Evolutionary conservation across 2,888 invertebrate genomes (phyloP), one percentile per base, ranked within the genome.

Genomic region (Tanytarsus gracilentus): DNA sequence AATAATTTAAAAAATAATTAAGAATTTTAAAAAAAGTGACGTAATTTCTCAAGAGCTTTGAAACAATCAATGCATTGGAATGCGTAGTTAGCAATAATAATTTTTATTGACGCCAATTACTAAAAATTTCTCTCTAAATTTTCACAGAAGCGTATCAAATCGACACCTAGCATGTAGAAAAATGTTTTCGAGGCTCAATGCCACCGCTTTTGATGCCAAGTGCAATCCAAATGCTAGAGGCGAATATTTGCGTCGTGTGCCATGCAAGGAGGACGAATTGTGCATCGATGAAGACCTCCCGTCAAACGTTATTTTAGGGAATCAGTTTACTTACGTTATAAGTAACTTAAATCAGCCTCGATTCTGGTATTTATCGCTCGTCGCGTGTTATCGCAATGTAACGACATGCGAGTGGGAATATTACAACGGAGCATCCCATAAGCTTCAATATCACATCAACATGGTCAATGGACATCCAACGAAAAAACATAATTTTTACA

Each of bases 381-480:
- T 95, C 29, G 85, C 96, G 23, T 98, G 97, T 74, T 89, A 89
- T 70, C 80, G 88, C 63, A 84, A 93, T 70, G 81, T 79, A 62
- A 79, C 79, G 4, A 84, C 85, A 1, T 95, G 94, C 69, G 79
- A 84, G 63, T 95, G 94, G 94, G 86, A 86, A 66, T 82, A 90
- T 67, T 86, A 86, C 63, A 76, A 80, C 63, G 78, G 80, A 18
- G 7, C 16, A 27, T 40, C 55, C 8, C n/a, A 14, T 7, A 39
- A 26, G 18, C n/a, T 55, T 26, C 25, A 55, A 18, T 55, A 55
- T 27, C 39, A 55, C 14, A 48, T 36, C n/a, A 33, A 93, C 88
- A 79, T 98, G 51, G 96, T 97, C 6, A 98, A 98, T 75, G 96
- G 97, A 25, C 90, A 92, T 74, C 98, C 98, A 0, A 90, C 89